phyloP scores from a whole-genome alignment of 2,797 vertebrate genomes.

The Alauda arvensis region DNA sequence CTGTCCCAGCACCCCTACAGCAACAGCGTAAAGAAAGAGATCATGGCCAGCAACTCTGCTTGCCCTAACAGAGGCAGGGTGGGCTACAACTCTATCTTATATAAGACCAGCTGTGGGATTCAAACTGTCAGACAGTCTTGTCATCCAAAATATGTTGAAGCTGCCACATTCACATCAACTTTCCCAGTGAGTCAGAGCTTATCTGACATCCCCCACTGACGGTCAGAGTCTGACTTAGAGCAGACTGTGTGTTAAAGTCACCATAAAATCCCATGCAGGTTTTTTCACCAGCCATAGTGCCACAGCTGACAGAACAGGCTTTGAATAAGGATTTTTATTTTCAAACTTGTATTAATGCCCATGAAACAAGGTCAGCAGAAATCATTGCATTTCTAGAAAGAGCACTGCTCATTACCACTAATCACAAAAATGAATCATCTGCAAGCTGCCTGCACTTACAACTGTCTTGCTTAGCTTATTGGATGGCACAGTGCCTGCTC shows the following conservation, averaged over 20 bases:
- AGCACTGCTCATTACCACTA: not conserved
- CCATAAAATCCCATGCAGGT: not conserved
- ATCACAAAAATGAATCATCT: slow-evolving; percentile 30
- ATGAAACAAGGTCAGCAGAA: slow-evolving; percentile 5
- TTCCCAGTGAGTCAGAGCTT: not conserved
- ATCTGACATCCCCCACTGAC: not conserved
- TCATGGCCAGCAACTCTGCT: not conserved
- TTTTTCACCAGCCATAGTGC: not conserved
- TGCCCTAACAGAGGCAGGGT: not conserved
- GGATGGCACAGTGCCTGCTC: not conserved
- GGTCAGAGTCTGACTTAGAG: not conserved
- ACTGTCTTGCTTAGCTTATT: slow-evolving; percentile 24
- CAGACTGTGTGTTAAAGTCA: not conserved
- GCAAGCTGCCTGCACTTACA: slow-evolving; percentile 15
- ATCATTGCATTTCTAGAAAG: not conserved
- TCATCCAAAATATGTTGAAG: not conserved
- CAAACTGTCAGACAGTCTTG: not conserved
- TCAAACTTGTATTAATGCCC: not conserved
- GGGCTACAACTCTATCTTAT: not conserved
- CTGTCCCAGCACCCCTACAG: not conserved
- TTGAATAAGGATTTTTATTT: slow-evolving; percentile 23
- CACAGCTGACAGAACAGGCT: not conserved
- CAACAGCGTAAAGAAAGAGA: not conserved
- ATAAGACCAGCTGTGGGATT: not conserved
- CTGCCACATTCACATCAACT: not conserved